Evolutionary conservation across 2,797 vertebrate species (phyloP).

Genomic region (Tauraco hartlaubi): DNA sequence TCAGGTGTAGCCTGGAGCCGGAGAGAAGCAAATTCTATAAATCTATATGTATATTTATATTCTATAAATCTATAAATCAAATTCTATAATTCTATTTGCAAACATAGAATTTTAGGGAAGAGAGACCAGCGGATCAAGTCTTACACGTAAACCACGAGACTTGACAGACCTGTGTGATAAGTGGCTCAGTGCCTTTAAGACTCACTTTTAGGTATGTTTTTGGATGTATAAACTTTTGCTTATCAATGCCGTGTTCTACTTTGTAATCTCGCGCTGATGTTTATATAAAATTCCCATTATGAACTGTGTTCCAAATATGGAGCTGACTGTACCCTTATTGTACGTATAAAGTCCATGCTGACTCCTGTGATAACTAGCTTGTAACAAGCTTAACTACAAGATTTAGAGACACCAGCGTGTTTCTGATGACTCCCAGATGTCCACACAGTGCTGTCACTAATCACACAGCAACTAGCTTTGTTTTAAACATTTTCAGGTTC

Average conservation of each 20-base stretch:
- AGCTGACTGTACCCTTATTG: neutral
- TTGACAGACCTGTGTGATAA: neutral
- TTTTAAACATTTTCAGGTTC: neutral
- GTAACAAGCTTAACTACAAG: neutral
- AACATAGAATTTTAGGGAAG: neutral
- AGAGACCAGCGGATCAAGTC: rapidly evolving
- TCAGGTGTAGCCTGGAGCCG: neutral
- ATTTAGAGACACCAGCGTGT: neutral
- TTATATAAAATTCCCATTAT: neutral
- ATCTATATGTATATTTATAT: too few relatives aligned
- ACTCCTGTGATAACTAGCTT: neutral
- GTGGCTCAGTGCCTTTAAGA: neutral
- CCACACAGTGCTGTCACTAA: neutral
- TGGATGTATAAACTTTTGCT: neutral
- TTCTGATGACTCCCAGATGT: neutral
- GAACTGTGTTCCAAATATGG: neutral
- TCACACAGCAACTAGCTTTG: neutral
- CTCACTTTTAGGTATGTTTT: neutral
- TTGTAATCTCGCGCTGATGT: neutral
- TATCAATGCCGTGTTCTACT: rapidly evolving
- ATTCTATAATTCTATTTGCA: neutral
- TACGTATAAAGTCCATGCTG: neutral
- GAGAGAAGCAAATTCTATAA: neutral
- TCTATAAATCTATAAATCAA: too few relatives aligned
- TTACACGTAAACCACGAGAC: rapidly evolving